Percentiles rank a stretch among this genome's conserved stretches.
phyloP scores from a whole-genome alignment of 2,797 vertebrate species.

The Falco concolor region DNA sequence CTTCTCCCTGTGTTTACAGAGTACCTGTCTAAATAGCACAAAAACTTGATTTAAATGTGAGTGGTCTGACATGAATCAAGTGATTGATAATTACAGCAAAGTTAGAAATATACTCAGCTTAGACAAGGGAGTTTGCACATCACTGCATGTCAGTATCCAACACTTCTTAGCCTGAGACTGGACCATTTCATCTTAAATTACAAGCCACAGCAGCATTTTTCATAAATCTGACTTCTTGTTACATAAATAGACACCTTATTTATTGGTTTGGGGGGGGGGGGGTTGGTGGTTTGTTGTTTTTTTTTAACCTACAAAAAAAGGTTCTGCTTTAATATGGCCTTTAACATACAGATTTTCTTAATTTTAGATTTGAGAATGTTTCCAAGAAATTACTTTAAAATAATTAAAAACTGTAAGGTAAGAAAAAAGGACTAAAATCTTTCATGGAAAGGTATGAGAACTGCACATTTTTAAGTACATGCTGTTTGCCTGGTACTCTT shows the following conservation, averaged over 20 bases:
- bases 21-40: constrained; percentile 35
- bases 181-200: not conserved
- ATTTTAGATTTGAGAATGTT: not conserved
- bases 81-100: constrained; percentile 53
- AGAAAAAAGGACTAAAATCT: not conserved
- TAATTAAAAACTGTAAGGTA: not conserved
- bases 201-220: not conserved
- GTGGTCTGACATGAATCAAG: constrained; percentile 33
- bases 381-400: not conserved
- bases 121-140: not conserved
- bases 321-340: not conserved
- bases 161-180: not conserved
- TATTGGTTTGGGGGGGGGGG: not conserved
- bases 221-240: not conserved
- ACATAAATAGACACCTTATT: not conserved
- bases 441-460: not conserved
- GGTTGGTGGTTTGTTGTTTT: too few species aligned
- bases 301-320: not conserved
- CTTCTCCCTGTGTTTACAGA: constrained; percentile 28
- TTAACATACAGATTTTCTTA: not conserved
- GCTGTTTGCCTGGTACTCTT: not conserved
- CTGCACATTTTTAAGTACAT: not conserved
- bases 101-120: constrained; percentile 17
- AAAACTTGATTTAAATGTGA: constrained; percentile 46
- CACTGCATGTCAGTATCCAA: not conserved